A percentile compares a stretch with the other conserved stretches of the same genome.
These are phyloP conservation scores for Orius insidiosus DNA, from an alignment of 1,140 invertebrate species.

Conservation along the genomic window DNA sequence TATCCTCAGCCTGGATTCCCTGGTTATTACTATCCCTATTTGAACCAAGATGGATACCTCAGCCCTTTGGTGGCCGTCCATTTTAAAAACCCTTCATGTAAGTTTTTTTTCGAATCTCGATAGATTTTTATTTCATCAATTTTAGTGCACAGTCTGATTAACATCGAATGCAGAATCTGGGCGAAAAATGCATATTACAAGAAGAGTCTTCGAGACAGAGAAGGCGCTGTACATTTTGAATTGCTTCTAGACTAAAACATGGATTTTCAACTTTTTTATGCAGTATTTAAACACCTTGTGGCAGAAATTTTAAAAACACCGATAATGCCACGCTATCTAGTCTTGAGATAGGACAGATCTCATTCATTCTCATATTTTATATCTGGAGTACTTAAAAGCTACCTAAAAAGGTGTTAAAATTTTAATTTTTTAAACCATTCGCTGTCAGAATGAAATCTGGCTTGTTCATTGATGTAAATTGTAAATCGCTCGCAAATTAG, in stretches of 20 bases:
- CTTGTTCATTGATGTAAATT: no score
- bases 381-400: no score
- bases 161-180: conserved; percentile 78
- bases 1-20: conserved; percentile 57
- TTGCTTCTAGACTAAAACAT: conserved; percentile 53
- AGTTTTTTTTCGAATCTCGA: conserved; percentile 22
- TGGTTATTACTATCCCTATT: conserved; percentile 66
- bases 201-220: conserved; percentile 44
- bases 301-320: no score
- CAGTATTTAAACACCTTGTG: no score
- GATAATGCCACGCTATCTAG: no score
- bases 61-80: conserved; percentile 76
- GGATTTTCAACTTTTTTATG: no score
- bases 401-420: no score
- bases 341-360: no score
- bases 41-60: conserved; percentile 56
- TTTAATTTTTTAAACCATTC: no score
- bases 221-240: conserved; percentile 78
- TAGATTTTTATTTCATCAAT: conserved; percentile 20
- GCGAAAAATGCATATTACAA: conserved; percentile 64
- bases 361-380: no score
- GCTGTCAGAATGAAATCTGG: no score
- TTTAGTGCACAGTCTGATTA: conserved; percentile 52
- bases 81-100: conserved; percentile 46
- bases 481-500: no score